Conservation (phyloP, 2,113 vertebrate genomes). For the Corythaeola cristata region DNA sequence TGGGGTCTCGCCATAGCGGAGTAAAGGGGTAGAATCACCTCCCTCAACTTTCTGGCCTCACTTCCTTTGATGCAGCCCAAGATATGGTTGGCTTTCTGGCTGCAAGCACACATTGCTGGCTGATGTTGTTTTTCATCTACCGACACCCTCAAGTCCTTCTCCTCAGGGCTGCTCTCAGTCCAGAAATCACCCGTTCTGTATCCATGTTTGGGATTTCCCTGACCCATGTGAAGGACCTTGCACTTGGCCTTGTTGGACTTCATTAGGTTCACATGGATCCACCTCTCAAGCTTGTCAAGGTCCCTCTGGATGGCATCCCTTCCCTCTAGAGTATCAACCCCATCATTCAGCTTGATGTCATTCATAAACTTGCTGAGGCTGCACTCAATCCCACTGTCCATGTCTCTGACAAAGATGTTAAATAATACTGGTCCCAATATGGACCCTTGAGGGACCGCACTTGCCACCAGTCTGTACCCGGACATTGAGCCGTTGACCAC, state of each 20-base stretch:
- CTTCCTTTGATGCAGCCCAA: background rate
- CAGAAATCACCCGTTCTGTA: background rate
- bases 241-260: background rate
- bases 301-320: background rate
- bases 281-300: background rate
- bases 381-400: background rate
- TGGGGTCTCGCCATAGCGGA: background rate
- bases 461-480: background rate
- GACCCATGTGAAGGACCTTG: background rate
- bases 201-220: background rate
- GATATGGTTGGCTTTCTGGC: accelerated
- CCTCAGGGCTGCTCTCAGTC: background rate
- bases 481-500: background rate
- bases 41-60: accelerated
- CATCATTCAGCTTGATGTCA: background rate
- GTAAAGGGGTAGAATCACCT: background rate
- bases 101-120: background rate
- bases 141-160: background rate
- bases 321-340: background rate
- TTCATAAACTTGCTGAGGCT: background rate
- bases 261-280: background rate
- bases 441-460: background rate
- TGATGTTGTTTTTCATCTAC: background rate
- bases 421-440: background rate
- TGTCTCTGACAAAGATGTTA: background rate